Evolutionary conservation across 2,797 vertebrate genomes (phyloP).

Genomic region (Sebastes aleutianus): DNA sequence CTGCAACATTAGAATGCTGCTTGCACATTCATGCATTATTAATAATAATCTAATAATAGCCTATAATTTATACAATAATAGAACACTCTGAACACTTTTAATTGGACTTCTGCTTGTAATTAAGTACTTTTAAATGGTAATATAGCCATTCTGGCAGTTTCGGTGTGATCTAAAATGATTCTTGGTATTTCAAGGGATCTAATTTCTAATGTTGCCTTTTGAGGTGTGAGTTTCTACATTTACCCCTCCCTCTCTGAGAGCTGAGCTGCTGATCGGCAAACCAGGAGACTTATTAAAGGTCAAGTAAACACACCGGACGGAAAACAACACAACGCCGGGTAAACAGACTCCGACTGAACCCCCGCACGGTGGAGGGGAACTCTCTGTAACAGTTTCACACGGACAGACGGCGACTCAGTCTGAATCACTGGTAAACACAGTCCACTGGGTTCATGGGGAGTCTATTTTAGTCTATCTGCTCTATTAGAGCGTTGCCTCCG

Average conservation of each 20-base stretch:
- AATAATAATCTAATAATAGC: neutral
- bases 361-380: neutral
- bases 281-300: conserved; percentile 51
- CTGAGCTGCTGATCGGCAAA: conserved; percentile 24
- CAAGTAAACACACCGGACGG: conserved; percentile 45
- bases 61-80: neutral
- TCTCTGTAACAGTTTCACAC: conserved; percentile 7
- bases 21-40: neutral
- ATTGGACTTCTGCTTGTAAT: neutral
- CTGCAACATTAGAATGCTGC: neutral
- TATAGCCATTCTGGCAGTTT: neutral
- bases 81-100: neutral
- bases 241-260: neutral
- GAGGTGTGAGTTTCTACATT: neutral
- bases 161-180: neutral
- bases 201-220: conserved; percentile 1
- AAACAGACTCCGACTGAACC: conserved; percentile 52
- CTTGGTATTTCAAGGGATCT: neutral
- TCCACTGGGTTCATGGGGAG: conserved; percentile 41
- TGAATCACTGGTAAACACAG: conserved; percentile 48
- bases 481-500: conserved; percentile 8
- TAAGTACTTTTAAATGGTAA: neutral
- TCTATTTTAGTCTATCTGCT: conserved; percentile 59
- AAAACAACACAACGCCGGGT: conserved; percentile 40
- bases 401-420: neutral